A percentile compares a stretch with the other conserved stretches of the same genome.
Evolutionary conservation across 2,888 invertebrate genomes (phyloP).

Genomic region (Aphodius sticticus): DNA sequence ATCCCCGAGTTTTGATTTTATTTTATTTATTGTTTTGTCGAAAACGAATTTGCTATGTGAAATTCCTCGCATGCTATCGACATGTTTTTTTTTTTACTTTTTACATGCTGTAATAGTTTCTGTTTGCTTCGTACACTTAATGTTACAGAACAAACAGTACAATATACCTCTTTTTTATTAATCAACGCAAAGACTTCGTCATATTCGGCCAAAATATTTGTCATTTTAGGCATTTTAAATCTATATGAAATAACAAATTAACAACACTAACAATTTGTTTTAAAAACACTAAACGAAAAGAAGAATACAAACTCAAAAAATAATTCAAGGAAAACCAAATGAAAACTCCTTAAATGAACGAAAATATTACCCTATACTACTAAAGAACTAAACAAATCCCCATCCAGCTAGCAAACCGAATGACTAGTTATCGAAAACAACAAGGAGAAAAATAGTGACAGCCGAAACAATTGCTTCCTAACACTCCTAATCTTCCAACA

Average conservation of each 20-base stretch:
- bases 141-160: too few relatives aligned
- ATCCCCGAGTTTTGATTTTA: not conserved
- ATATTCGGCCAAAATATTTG: not conserved
- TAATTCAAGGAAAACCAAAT: not conserved
- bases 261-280: too few relatives aligned
- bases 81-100: not conserved
- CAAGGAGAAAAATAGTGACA: too few relatives aligned
- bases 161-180: too few relatives aligned
- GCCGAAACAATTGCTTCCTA: too few relatives aligned
- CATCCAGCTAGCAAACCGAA: too few relatives aligned
- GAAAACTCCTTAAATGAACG: not conserved
- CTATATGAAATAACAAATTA: too few relatives aligned
- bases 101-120: not conserved
- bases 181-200: not conserved
- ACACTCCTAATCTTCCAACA: too few relatives aligned
- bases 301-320: not conserved
- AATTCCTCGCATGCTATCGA: not conserved
- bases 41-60: not conserved
- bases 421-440: too few relatives aligned
- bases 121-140: not conserved
- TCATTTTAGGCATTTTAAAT: not conserved
- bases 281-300: not conserved
- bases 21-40: slow-evolving; percentile 19
- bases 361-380: too few relatives aligned
- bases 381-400: too few relatives aligned